phyloP scores from a whole-genome alignment of 2,888 invertebrate species.

The Agonopterix heracliana region DNA sequence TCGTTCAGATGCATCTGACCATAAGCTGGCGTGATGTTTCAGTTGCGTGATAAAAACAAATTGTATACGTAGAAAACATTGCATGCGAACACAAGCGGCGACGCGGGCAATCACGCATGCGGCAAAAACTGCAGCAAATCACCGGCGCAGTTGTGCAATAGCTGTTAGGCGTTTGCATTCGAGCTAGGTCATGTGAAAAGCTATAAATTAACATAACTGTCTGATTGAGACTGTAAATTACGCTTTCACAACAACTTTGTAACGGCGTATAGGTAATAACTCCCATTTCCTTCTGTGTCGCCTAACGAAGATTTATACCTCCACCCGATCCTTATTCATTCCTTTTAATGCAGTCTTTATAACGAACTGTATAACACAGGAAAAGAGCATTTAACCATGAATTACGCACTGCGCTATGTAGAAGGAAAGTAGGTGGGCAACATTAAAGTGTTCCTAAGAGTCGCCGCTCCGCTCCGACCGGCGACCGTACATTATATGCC shows the following conservation, averaged over 20 bases:
- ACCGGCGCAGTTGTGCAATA: constrained; percentile 4
- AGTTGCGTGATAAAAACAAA: constrained; percentile 34
- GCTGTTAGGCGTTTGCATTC: constrained; percentile 24
- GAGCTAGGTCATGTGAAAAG: constrained; percentile 46
- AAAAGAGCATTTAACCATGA: constrained; percentile 3
- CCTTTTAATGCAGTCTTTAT: no score
- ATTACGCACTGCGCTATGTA: constrained; percentile 10
- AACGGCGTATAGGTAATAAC: background rate
- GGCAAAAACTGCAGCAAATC: constrained; percentile 27
- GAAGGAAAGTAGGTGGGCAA: constrained; percentile 17
- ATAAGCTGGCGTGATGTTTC: constrained; percentile 22
- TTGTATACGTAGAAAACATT: constrained; percentile 28
- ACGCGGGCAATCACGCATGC: constrained; percentile 26
- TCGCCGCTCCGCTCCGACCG: constrained; percentile 1
- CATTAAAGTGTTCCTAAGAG: constrained; percentile 6
- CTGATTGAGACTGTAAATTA: constrained; percentile 2
- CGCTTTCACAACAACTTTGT: constrained; percentile 8
- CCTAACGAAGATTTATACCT: background rate
- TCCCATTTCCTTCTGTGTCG: no score
- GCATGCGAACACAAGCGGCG: constrained; percentile 19
- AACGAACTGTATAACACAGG: background rate
- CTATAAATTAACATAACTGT: constrained; percentile 7
- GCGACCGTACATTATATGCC: constrained; percentile 6
- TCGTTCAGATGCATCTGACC: constrained; percentile 18
- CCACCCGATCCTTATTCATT: background rate